Base-by-base conservation (phyloP, 2,888 invertebrate genomes). In the Plusia festucae region DNA sequence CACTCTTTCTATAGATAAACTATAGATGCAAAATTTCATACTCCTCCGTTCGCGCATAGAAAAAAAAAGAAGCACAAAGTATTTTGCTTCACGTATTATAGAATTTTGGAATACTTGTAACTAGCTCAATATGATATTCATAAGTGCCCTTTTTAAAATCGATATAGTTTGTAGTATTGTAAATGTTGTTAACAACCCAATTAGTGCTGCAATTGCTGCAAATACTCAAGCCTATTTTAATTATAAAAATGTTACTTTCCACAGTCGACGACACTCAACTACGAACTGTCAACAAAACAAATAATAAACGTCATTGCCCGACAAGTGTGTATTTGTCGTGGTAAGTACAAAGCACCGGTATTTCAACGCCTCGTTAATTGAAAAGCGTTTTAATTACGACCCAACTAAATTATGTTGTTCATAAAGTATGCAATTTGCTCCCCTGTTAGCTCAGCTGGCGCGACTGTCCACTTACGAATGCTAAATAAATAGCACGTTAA, bases 351-450 rank as follows among this genome's bases (percentile, higher is more conserved):
- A 76, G 68, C 67, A 77, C 68, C 73, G 58, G 60, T 72, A 79
- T 76, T 78, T 76, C 68, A 76, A 65, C 46, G 64, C 55, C 66
- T 64, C 61, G 68, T 68, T 83, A 85, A 85, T 82, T 84, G 80
- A 82, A 86, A 79, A 73, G 78, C 78, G 79, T 74, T 84, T 83
- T 85, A 84, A 85, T 86, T 86, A 79, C 84, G 60, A 80, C 63
- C 72, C 70, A 70, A 66, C 73, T 78, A 77, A 85, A 78, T 85
- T 75, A 82, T 73, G 76, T 77, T 66, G 78, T 73, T 78, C 71
- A 71, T 82, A 78, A 83, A 84, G 78, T 81, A 79, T 82, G 79
- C 79, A 79, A 63, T 81, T 69, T 68, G 70, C 64, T 60, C 60
- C 64, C 60, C 68, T 68, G 77, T 78, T 80, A 79, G 70, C 65